Evolutionary conservation across 2,113 vertebrate genomes (phyloP).

Genomic region (Panthera leo): DNA sequence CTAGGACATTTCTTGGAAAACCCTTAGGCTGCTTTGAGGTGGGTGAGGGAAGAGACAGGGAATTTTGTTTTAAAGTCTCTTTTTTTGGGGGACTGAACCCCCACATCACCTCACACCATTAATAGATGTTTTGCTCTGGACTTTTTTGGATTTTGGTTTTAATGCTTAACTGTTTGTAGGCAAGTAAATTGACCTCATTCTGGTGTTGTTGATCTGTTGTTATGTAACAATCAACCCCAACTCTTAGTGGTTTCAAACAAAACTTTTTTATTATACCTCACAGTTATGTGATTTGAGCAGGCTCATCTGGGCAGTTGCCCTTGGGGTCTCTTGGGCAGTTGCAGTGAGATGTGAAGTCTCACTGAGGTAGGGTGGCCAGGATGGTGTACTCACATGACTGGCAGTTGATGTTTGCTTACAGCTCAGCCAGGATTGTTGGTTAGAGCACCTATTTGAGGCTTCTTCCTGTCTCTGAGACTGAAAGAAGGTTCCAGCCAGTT

Average conservation of each 20-base stretch:
- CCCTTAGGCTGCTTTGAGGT: not conserved
- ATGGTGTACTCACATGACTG: not conserved
- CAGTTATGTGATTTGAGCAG: not conserved
- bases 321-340: not conserved
- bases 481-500: not conserved
- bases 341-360: not conserved
- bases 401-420: not conserved
- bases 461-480: not conserved
- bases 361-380: not conserved
- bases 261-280: not conserved
- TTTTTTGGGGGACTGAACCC: not conserved
- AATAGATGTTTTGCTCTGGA: conserved; percentile 7
- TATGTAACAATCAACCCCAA: not conserved
- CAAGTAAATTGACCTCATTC: not conserved
- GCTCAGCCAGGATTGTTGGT: not conserved
- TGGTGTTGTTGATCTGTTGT: not conserved
- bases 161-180: not conserved
- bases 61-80: not conserved
- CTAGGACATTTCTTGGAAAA: conserved; percentile 32
- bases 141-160: not conserved
- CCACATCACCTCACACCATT: not conserved
- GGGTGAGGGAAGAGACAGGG: not conserved
- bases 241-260: not conserved
- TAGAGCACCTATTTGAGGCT: accelerated
- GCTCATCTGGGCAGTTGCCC: not conserved